phyloP scores from a whole-genome alignment of 1,140 invertebrate species.

The Drosophila nigrodunni region DNA sequence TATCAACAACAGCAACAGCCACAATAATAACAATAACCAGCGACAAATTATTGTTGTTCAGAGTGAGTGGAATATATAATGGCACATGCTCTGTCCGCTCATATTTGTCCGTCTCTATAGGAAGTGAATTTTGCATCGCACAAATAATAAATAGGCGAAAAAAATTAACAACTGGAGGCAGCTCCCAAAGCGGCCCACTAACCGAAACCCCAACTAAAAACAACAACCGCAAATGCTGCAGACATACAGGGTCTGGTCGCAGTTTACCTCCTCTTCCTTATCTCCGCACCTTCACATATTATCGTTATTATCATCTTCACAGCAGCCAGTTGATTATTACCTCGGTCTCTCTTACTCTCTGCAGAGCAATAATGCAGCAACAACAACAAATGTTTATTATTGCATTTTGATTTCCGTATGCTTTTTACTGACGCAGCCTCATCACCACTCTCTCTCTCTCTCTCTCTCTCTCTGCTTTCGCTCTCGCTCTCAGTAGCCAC shows the following conservation, averaged over 20 bases:
- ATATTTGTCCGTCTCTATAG: conserved; percentile 47
- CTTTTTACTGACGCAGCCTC: conserved; percentile 37
- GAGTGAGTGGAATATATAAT: conserved; percentile 32
- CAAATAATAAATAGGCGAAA: conserved; percentile 14
- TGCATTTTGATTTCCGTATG: conserved; percentile 79
- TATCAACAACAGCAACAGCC: conserved; percentile 7
- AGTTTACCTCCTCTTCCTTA: too few species aligned
- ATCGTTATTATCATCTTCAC: conserved; percentile 59
- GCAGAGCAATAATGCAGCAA: conserved; percentile 31
- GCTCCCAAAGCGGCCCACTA: conserved; percentile 72
- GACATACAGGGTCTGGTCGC: conserved; percentile 19
- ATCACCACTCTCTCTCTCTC: conserved; percentile 20
- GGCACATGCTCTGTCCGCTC: conserved; percentile 58
- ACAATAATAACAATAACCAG: conserved; percentile 27
- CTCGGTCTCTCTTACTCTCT: conserved; percentile 13
- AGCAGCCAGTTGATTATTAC: conserved; percentile 51
- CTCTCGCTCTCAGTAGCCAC: conserved; percentile 47
- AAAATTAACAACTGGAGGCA: conserved; percentile 21
- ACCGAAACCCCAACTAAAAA: conserved; percentile 73
- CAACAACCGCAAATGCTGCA: conserved; percentile 63
- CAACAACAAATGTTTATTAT: conserved; percentile 68
- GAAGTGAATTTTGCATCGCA: conserved; percentile 61
- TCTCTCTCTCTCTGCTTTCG: conserved; percentile 13
- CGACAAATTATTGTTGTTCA: conserved; percentile 60
- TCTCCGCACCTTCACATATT: conserved; percentile 8